A percentile compares a stretch with the other conserved stretches of the same genome.
phyloP scores from a whole-genome alignment of 1,140 invertebrate genomes.

The Ips nitidus region DNA sequence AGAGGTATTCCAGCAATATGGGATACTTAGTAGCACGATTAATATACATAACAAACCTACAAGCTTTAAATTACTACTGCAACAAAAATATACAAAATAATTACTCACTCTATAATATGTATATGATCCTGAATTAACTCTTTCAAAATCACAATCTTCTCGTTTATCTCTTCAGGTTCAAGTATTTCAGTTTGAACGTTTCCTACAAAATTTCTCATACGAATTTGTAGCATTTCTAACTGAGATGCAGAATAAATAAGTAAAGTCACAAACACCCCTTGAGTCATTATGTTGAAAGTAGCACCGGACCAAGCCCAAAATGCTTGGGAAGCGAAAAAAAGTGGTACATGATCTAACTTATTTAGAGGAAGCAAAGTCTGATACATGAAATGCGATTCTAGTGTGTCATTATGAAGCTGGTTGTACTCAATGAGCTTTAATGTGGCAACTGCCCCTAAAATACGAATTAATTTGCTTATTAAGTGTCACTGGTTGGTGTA shows the following conservation, averaged over 20 bases:
- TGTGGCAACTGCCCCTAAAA: not conserved
- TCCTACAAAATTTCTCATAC: conserved; percentile 6
- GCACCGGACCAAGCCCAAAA: conserved; percentile 1
- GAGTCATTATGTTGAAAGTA: conserved; percentile 8
- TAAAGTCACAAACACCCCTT: conserved; percentile 1
- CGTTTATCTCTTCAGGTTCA: not conserved
- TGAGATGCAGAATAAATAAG: conserved; percentile 13
- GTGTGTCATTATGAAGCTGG: conserved; percentile 3
- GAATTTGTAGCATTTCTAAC: conserved; percentile 12
- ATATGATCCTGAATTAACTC: conserved; percentile 3
- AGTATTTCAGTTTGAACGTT: not conserved
- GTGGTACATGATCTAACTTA: conserved; percentile 1
- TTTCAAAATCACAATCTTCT: conserved; percentile 5
- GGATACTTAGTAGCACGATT: conserved; percentile 10
- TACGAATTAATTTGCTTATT: not conserved
- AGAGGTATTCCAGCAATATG: conserved; percentile 14
- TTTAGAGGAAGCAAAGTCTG: conserved; percentile 11
- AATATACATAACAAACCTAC: conserved; percentile 9
- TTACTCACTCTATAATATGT: conserved; percentile 13
- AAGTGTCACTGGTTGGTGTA: no score
- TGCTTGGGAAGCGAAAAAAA: not conserved
- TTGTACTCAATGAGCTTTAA: not conserved
- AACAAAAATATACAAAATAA: not conserved
- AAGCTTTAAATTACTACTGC: not conserved
- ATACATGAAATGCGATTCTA: conserved; percentile 11